Evolutionary conservation across 2,113 vertebrate species (phyloP).

Genomic region (Gymnarchus niloticus): DNA sequence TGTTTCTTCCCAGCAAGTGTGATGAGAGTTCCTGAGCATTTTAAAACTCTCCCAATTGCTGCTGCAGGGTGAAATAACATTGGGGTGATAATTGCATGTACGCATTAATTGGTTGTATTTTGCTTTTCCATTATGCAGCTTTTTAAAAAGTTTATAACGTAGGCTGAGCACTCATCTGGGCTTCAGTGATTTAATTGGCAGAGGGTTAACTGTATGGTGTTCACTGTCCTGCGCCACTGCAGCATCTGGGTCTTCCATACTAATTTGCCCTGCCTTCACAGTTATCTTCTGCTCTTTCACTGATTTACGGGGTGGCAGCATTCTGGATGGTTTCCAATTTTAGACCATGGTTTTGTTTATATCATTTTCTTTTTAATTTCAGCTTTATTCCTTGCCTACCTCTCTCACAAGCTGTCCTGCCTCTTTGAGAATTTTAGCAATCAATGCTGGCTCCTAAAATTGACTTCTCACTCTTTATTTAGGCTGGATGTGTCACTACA

Average conservation of each 20-base stretch:
- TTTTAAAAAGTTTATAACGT: background rate
- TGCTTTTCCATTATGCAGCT: background rate
- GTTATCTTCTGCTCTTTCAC: background rate
- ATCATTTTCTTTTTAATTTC: too few species aligned
- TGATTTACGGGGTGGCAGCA: background rate
- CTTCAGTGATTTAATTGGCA: background rate
- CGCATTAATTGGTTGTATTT: constrained; percentile 1
- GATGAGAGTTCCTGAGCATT: background rate
- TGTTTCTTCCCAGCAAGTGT: background rate
- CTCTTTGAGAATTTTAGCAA: background rate
- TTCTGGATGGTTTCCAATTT: background rate
- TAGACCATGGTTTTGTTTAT: background rate
- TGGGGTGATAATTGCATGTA: background rate
- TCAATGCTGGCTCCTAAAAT: background rate
- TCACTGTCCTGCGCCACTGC: background rate
- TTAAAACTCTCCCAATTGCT: background rate
- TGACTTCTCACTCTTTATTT: background rate
- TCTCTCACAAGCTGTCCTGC: background rate
- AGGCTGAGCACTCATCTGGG: background rate
- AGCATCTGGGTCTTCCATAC: background rate
- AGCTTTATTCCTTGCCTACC: background rate
- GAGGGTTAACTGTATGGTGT: background rate
- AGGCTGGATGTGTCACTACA: background rate
- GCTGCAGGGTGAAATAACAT: background rate
- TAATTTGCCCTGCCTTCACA: background rate